These are phyloP conservation scores for Clarias fuscus DNA, from an alignment of 2,797 vertebrate genomes.

Conservation along the genomic window DNA sequence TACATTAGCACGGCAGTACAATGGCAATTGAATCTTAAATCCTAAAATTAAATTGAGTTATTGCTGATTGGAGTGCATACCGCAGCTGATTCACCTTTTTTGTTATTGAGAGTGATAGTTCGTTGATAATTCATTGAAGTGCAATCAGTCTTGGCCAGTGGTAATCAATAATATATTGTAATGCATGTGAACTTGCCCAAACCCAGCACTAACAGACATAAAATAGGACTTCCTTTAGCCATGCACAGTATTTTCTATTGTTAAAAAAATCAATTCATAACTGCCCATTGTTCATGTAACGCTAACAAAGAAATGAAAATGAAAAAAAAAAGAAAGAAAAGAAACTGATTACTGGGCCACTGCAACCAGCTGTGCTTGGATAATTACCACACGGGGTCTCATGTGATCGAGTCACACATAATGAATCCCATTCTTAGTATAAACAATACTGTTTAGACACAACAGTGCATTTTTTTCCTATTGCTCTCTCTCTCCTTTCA, in stretches of 20 bases:
- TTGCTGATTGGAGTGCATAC: slow-evolving; percentile 46
- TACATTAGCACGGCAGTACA: neutral
- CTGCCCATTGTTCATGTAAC: slow-evolving; percentile 1
- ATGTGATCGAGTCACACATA: slow-evolving; percentile 50
- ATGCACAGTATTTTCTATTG: slow-evolving; percentile 61
- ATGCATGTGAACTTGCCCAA: slow-evolving; percentile 70
- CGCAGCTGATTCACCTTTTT: slow-evolving; percentile 40
- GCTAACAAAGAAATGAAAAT: neutral
- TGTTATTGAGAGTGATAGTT: slow-evolving; percentile 45
- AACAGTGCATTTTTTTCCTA: slow-evolving; percentile 34
- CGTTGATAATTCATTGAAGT: slow-evolving; percentile 66
- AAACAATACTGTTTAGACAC: slow-evolving; percentile 46
- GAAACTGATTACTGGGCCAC: neutral
- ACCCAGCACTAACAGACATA: slow-evolving; percentile 39
- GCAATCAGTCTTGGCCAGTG: slow-evolving; percentile 60
- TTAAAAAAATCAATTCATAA: slow-evolving; percentile 35
- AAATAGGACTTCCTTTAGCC: slow-evolving; percentile 35
- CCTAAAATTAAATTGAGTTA: slow-evolving; percentile 35
- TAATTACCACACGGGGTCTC: slow-evolving; percentile 46
- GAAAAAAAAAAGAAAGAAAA: neutral
- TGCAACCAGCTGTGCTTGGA: slow-evolving; percentile 21
- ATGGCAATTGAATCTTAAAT: slow-evolving; percentile 30
- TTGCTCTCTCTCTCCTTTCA: neutral
- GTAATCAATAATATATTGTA: slow-evolving; percentile 73
- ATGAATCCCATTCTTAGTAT: slow-evolving; percentile 55